A percentile compares a stretch with the other conserved stretches of the same genome.
Conservation (phyloP, 1,140 invertebrate species). For the Drosophila virilis region DNA sequence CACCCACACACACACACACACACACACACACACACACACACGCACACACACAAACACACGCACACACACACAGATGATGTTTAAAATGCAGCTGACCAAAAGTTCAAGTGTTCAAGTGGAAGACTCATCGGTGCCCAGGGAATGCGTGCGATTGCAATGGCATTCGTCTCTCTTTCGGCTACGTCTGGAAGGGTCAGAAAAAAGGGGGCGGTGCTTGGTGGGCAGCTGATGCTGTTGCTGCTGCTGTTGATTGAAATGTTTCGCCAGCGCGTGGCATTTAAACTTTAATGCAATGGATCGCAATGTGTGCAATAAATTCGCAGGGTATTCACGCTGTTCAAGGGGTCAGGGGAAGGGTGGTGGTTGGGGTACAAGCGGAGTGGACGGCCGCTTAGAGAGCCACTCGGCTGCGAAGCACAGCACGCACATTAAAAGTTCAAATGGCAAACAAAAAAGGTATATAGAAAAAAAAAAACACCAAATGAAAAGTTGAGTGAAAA, state of each 20-base stretch:
- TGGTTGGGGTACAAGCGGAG: neutral
- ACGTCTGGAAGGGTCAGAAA: neutral
- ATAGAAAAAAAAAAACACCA: neutral
- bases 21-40: neutral
- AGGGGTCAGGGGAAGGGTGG: neutral
- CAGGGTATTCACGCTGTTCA: slow-evolving; percentile 2
- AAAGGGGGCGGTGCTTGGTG: neutral
- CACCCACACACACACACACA: neutral
- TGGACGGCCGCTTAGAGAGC: slow-evolving; percentile 42
- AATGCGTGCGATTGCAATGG: slow-evolving; percentile 32
- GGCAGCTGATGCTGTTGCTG: neutral
- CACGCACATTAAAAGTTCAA: slow-evolving; percentile 79
- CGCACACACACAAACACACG: slow-evolving; percentile 3
- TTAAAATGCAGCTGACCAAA: slow-evolving; percentile 45
- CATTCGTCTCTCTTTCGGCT: slow-evolving; percentile 7
- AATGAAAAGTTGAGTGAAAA: slow-evolving; percentile 1
- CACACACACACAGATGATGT: slow-evolving; percentile 3
- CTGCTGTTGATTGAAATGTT: slow-evolving; percentile 69
- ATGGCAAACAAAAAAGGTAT: slow-evolving; percentile 53
- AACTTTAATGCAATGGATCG: slow-evolving; percentile 72
- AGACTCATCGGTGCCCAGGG: slow-evolving; percentile 27
- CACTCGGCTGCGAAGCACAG: slow-evolving; percentile 50
- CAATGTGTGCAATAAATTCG: slow-evolving; percentile 67
- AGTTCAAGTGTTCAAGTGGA: slow-evolving; percentile 48
- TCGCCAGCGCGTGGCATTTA: slow-evolving; percentile 63